phyloP scores from a whole-genome alignment of 2,797 vertebrate genomes.

The Macropus fuliginosus region DNA sequence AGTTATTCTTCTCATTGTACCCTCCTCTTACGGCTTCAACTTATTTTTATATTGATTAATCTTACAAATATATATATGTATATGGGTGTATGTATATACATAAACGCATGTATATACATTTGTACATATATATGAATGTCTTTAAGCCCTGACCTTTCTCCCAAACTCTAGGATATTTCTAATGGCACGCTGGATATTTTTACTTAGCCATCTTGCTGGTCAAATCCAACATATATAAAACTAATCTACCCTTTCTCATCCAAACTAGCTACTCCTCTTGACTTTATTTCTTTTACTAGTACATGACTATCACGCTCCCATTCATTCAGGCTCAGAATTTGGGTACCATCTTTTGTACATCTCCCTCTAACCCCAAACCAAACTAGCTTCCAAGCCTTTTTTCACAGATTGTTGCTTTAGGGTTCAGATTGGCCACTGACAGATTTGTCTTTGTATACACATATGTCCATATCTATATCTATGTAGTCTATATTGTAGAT shows the following conservation, averaged over 20 bases:
- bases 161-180: not conserved
- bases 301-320: not conserved
- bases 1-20: not conserved
- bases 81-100: too few relatives aligned
- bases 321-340: not conserved
- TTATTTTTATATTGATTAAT: not conserved
- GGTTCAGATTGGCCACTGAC: not conserved
- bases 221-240: not conserved
- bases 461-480: not conserved
- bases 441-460: not conserved
- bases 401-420: not conserved
- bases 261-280: not conserved
- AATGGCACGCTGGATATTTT: not conserved
- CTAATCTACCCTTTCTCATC: not conserved
- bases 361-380: not conserved
- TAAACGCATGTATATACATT: too few relatives aligned
- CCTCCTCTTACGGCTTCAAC: not conserved
- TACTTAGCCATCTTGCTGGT: not conserved
- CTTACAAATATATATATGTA: not conserved
- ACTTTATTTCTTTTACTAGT: not conserved
- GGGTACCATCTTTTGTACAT: not conserved
- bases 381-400: not conserved
- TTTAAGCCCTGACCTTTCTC: not conserved
- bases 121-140: not conserved
- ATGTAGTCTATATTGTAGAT: too few relatives aligned